Base-by-base conservation (phyloP, 2,113 vertebrate species). In the Leucopsar rothschildi region DNA sequence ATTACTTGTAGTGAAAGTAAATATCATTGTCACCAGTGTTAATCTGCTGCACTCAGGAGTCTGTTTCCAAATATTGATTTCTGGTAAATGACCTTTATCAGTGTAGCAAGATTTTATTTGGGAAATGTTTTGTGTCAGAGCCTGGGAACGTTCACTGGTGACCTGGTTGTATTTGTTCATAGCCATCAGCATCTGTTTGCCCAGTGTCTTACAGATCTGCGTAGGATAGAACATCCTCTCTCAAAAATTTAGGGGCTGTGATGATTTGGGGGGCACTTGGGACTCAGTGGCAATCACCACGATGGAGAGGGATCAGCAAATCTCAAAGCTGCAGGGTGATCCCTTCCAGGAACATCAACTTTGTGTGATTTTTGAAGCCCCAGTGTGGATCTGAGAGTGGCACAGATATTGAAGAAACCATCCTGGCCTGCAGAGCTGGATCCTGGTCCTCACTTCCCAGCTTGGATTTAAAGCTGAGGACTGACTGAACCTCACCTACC, bases 31-130 rank as follows among this genome's bases (percentile, higher is more conserved):
- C 45, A 82, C 60, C 18, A 13, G 79, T 53, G 70, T 72, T 95
- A 91, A 94, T 95, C 93, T 96, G 55, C 91, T 86, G 49, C 59
- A 64, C 63, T 69, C 37, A 29, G 70, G 86, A 69, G 85, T 81
- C 53, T 85, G 12, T 92, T 95, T 95, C 72, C 84, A 97, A 97
- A 92, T 93, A 96, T 53, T 96, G 88, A 69, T 92, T 95, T 96
- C 72, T 90, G 52, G 57, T 66, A 88, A 97, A 86, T 93, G 90
- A 88, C 91, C 82, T 97, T 96, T 92, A 82, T 94, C 87, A 53
- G 71, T 3, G 9, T 63, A 55, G 5, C 29, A 86, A 83, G 69
- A 33, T 94, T 92, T 68, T 86, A 2, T 92, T 90, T 96, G 71
- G 84, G 85, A 92, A 92, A 85, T 45, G 18, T 24, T 64, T 82